phyloP scores from a whole-genome alignment of 2,888 invertebrate species.

The Microplitis deprimator region DNA sequence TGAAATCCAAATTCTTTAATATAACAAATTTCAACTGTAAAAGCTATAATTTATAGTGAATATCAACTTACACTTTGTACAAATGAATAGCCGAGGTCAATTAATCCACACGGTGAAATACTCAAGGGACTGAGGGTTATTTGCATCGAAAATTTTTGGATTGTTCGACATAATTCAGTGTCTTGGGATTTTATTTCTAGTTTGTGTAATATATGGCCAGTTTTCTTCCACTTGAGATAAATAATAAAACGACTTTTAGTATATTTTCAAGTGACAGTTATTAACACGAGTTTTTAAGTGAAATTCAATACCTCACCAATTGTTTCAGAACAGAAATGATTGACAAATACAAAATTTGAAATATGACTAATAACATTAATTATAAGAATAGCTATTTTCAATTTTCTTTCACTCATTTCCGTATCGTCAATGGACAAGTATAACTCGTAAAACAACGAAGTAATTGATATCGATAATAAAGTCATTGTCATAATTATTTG shows the following conservation, averaged over 20 bases:
- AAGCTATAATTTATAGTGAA: not conserved
- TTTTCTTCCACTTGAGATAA: constrained; percentile 38
- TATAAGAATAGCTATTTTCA: not conserved
- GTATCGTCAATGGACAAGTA: not conserved
- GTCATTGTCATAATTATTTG: constrained; percentile 38
- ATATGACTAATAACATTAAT: constrained; percentile 1
- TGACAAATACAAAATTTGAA: constrained; percentile 20
- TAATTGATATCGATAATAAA: constrained; percentile 31
- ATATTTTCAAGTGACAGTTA: too few species aligned
- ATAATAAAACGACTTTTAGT: not conserved
- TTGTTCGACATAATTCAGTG: constrained; percentile 36
- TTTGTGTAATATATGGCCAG: constrained; percentile 34
- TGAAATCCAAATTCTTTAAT: not conserved
- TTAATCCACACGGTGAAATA: constrained; percentile 47
- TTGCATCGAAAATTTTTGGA: constrained; percentile 48
- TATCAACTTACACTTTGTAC: constrained; percentile 40
- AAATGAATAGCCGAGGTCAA: constrained; percentile 44
- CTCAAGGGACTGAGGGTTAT: constrained; percentile 45
- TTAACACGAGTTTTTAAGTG: too few species aligned
- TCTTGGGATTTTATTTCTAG: constrained; percentile 3
- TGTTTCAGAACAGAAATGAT: constrained; percentile 29
- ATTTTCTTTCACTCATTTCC: not conserved
- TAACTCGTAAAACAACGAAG: constrained; percentile 33
- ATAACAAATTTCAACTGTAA: not conserved
- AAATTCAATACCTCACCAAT: constrained; percentile 30